These are phyloP conservation scores for Microtus oregoni DNA, from an alignment of 2,113 vertebrate species.

Conservation along the genomic window DNA sequence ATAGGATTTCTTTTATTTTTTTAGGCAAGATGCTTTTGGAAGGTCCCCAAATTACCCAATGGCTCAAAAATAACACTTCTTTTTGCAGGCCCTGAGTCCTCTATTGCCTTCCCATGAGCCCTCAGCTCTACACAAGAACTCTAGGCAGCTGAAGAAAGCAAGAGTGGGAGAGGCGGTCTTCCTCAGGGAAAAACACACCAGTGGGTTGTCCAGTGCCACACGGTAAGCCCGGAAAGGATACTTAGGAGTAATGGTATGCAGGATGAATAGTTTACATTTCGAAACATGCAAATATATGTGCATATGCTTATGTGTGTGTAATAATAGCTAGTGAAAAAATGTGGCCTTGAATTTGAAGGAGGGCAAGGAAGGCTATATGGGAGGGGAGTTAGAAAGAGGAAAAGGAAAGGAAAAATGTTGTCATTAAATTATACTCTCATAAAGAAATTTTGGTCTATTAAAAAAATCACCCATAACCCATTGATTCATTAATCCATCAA, in stretches of 20 bases:
- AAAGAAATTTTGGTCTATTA: background rate
- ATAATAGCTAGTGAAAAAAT: background rate
- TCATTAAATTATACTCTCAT: background rate
- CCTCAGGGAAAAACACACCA: background rate
- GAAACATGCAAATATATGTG: background rate
- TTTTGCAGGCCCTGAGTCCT: background rate
- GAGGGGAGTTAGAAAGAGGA: background rate
- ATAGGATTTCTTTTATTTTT: background rate
- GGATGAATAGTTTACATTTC: background rate
- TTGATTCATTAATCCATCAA: background rate
- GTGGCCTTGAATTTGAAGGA: background rate
- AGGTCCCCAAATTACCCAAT: background rate
- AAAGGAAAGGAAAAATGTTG: background rate
- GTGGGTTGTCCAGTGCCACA: background rate
- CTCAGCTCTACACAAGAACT: background rate
- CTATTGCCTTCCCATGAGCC: background rate
- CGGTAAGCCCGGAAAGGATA: background rate
- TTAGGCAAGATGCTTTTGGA: background rate
- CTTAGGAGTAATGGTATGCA: background rate
- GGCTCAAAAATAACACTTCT: background rate
- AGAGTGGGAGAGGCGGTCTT: background rate
- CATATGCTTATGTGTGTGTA: background rate
- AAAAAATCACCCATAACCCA: background rate
- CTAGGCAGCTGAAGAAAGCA: background rate
- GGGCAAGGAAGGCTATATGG: background rate